phyloP scores from a whole-genome alignment of 2,113 vertebrate species.

The Tetrax tetrax region DNA sequence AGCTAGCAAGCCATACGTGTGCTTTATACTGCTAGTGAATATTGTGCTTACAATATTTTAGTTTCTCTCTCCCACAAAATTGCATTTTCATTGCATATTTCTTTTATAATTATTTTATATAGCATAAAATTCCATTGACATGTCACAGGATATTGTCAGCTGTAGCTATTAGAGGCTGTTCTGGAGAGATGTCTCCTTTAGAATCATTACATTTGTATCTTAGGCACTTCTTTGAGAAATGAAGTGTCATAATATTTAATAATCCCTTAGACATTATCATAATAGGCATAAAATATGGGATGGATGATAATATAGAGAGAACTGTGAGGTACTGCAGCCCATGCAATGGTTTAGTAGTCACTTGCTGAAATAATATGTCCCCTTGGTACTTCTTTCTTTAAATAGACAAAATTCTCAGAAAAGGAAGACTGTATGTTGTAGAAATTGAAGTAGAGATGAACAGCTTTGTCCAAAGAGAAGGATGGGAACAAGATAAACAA shows the following conservation, averaged over 20 bases:
- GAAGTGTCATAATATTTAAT: constrained; percentile 32
- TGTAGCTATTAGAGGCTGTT: not conserved
- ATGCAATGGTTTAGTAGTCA: not conserved
- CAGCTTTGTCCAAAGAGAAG: not conserved
- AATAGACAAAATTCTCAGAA: not conserved
- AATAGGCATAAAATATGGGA: not conserved
- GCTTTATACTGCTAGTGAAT: not conserved
- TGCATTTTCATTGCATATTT: not conserved
- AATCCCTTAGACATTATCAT: not conserved
- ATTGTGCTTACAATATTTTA: not conserved
- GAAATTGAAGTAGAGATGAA: not conserved
- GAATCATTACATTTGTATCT: not conserved
- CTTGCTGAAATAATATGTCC: not conserved
- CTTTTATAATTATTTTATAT: not conserved
- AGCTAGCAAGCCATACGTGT: not conserved
- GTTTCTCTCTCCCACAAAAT: not conserved
- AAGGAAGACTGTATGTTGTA: not conserved
- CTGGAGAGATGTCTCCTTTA: not conserved
- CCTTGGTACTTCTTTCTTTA: not conserved
- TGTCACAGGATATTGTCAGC: not conserved
- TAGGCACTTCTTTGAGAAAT: not conserved
- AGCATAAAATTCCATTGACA: not conserved
- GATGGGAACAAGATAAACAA: not conserved
- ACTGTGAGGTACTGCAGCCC: not conserved
- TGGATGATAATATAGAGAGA: not conserved